Evolutionary conservation across 2,113 vertebrate genomes (phyloP).

Genomic region (Balaeniceps rex): DNA sequence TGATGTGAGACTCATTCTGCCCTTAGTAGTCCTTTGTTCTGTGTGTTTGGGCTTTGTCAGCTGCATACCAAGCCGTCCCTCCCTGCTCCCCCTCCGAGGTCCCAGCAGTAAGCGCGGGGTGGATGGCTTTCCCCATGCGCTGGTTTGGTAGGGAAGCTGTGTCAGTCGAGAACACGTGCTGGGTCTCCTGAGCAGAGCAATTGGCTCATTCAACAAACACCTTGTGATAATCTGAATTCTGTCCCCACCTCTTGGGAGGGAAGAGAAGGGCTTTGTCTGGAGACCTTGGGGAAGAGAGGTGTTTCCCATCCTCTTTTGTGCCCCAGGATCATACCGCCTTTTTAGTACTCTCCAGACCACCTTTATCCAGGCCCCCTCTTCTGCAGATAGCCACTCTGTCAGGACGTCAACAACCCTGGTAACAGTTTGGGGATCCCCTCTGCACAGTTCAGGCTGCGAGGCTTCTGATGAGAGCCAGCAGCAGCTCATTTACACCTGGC

Average conservation of each 20-base stretch:
- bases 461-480: neutral
- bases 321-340: neutral
- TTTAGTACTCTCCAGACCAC: neutral
- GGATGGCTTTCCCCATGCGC: rapidly evolving
- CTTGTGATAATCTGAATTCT: neutral
- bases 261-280: neutral
- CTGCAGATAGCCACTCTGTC: neutral
- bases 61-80: neutral
- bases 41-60: neutral
- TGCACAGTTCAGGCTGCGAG: neutral
- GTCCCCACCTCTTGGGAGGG: neutral
- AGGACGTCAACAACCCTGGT: neutral
- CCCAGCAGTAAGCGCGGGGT: neutral
- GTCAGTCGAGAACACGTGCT: rapidly evolving
- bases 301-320: neutral
- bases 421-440: neutral
- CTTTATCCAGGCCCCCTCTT: neutral
- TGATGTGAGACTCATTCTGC: neutral
- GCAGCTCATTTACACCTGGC: neutral
- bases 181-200: neutral
- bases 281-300: neutral
- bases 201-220: neutral
- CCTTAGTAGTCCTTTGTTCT: neutral
- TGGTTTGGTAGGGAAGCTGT: neutral
- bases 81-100: neutral